phyloP scores from a whole-genome alignment of 2,888 invertebrate species.

The Spatulosminthurus flaviceps region DNA sequence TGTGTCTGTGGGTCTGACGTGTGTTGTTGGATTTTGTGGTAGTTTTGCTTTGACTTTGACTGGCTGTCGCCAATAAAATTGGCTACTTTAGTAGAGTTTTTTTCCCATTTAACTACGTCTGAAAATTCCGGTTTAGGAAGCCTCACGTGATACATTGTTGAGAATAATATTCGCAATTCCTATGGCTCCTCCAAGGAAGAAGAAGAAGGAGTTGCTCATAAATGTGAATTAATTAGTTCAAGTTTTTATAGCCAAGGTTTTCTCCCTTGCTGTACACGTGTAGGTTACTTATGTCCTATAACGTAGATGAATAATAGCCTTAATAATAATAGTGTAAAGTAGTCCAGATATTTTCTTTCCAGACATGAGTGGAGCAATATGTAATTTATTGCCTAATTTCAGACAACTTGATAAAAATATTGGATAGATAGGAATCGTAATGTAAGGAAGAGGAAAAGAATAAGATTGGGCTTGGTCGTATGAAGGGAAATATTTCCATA shows the following conservation, averaged over 20 bases:
- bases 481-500: background rate
- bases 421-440: too few species aligned
- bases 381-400: background rate
- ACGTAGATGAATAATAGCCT: too few species aligned
- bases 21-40: too few species aligned
- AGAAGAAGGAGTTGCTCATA: background rate
- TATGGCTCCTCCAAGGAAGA: too few species aligned
- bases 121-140: background rate
- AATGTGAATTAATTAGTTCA: background rate
- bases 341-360: background rate
- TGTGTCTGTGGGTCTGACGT: too few species aligned
- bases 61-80: background rate
- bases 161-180: too few species aligned
- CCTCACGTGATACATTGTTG: background rate
- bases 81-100: background rate
- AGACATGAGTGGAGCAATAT: background rate
- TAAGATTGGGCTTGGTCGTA: background rate
- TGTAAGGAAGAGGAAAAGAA: background rate
- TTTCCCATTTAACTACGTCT: background rate
- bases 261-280: background rate
- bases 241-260: background rate
- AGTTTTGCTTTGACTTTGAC: too few species aligned
- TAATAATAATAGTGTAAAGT: too few species aligned
- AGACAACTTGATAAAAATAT: too few species aligned
- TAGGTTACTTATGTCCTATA: too few species aligned